Evolutionary conservation across 2,888 invertebrate species (phyloP), one percentile per base, ranked within the genome.

Genomic region (Thereva nobilitata): DNA sequence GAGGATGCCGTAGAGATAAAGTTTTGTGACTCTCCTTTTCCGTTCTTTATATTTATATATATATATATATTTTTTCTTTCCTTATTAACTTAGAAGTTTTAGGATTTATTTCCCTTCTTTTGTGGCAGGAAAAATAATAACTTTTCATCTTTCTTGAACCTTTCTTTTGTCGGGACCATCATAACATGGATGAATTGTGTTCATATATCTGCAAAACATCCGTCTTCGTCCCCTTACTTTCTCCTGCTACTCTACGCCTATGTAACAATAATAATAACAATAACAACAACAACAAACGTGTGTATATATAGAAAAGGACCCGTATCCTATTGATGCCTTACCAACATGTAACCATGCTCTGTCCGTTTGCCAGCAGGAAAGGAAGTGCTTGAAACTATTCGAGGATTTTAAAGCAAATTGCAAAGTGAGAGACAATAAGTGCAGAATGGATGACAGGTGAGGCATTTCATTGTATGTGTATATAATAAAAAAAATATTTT

Each of bases 321-420:
- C 91, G 68, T 92, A 92, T 82, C 91, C 92, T 45, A 90, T 93
- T 74, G 93, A 94, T 81, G 91, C 93, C 67, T 84, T 95, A 79
- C 93, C 93, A 69, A 92, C 92, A 72, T 94, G 94, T 84, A 93
- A 92, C 79, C 93, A 94, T 79, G 94, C 94, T 53, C 84, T 92
- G 75, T 89, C 87, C 75, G 91, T 92, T 72, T 95, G 94, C 81
- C 90, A 90, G 79, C 89, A 88, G 78, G 91, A 90, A 76, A 87
- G 88, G 70, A 86, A 90, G 76, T 94, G 94, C 82, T 86, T 88
- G 72, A 89, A 90, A 74, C 85, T 93, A 69, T 92, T 89, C 80
- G 91, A 92, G 75, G 89, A 92, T 75, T 94, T 93, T 85, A 92
- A 92, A 84, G 85, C 87, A 72, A 90, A 91, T 78, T 94, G 94